These are phyloP conservation scores for Blastobasis lacticolella DNA, from an alignment of 2,888 invertebrate species.

Conservation along the genomic window DNA sequence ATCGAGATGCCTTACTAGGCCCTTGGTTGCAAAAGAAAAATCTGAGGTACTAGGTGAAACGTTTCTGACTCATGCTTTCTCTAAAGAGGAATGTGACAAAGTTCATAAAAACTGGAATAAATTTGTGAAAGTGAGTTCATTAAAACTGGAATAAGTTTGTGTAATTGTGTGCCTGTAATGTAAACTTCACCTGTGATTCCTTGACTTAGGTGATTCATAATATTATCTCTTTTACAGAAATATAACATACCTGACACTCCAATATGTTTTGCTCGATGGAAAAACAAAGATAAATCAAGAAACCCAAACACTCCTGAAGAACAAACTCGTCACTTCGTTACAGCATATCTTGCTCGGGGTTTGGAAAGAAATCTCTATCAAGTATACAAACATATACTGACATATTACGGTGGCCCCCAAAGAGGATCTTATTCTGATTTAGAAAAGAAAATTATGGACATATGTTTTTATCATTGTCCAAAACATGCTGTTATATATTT, in stretches of 20 bases:
- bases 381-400: constrained; percentile 39
- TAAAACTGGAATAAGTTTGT: not conserved
- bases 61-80: constrained; percentile 36
- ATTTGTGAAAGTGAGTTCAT: constrained; percentile 37
- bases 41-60: constrained; percentile 10
- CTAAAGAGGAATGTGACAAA: constrained; percentile 36
- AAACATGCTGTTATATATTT: constrained; percentile 30
- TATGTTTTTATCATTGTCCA: constrained; percentile 40
- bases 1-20: constrained; percentile 29
- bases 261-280: constrained; percentile 45
- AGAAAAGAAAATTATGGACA: constrained; percentile 51
- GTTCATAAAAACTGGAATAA: constrained; percentile 46
- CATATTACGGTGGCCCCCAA: constrained; percentile 25
- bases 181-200: not conserved
- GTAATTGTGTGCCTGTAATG: not conserved
- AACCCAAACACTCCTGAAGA: constrained; percentile 33
- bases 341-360: constrained; percentile 45
- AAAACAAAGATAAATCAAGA: constrained; percentile 31
- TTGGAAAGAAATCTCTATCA: constrained; percentile 46
- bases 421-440: constrained; percentile 33
- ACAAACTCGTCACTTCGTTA: constrained; percentile 36
- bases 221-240: constrained; percentile 22
- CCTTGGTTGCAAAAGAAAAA: constrained; percentile 19
- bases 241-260: constrained; percentile 47
- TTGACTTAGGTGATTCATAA: too few relatives aligned